Base-by-base conservation (phyloP, 2,113 vertebrate species). In the Indicator maculatus region DNA sequence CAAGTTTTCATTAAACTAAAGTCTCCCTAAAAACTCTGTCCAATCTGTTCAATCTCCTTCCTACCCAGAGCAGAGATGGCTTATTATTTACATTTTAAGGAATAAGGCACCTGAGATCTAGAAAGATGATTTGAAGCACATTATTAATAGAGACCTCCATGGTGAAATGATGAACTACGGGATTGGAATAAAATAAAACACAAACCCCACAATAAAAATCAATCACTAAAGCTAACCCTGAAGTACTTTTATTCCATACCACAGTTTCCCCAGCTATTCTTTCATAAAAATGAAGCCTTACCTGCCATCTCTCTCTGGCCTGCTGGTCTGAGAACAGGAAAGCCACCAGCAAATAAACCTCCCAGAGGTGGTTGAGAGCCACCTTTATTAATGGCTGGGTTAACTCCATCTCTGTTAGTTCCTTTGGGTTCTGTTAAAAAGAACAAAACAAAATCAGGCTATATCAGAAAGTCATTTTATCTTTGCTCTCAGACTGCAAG, bases 311-410 rank as follows among this genome's bases (percentile, higher is more conserved):
- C 98, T 96, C 98, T 98, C 95, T 99, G 98, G 85, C 99, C 98
- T 64, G 97, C 97, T 14, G 99, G 98, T 94, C 98, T 98, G 58
- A 99, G 98, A 33, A 98, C 98, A 44, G 99, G 99, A 96, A 99
- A 99, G 58, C 99, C 99, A 63, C 98, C 98, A 50, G 99, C 98
- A 97, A 99, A 99, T 47, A 99, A 98, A 23, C 98, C 99, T 66
- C 98, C 98, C 92, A 99, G 78, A 66, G 98, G 97, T 15, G 98
- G 98, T 23, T 97, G 98, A 6, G 96, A 64, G 58, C 97, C 82
- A 13, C 96, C 94, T 36, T 93, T 89, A n/a, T 97, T 98, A 64
- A 93, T 64, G n/a, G 90, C 95, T 55, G 96, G 4, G 55, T 89
- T 91, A 45, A 67, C 95, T 30, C 95, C 97, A 92, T 99, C 98